Conservation (phyloP, 1,140 invertebrate genomes). For the Acyrthosiphon pisum region DNA sequence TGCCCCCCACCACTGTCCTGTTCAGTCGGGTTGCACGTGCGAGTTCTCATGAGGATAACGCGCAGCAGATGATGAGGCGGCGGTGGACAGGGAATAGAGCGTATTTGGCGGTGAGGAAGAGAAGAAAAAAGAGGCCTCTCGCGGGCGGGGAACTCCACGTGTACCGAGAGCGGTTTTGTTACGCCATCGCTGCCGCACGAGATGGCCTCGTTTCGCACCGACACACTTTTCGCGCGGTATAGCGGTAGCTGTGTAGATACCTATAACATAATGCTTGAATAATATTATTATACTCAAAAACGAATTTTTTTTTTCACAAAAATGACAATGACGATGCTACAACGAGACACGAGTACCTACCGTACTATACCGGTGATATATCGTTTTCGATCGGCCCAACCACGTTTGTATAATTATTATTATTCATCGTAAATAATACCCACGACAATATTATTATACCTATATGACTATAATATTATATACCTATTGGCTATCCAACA, state of each 20-base stretch:
- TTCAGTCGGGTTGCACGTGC: background rate
- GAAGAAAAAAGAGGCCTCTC: background rate
- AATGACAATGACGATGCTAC: too few species aligned
- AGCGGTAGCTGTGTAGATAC: background rate
- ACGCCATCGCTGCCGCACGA: slow-evolving; percentile 25
- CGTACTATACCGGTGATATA: background rate
- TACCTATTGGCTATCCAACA: background rate
- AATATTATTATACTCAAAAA: too few species aligned
- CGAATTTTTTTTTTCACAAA: too few species aligned
- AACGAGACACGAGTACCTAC: background rate
- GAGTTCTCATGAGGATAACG: background rate
- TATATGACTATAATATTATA: too few species aligned
- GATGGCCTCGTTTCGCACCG: slow-evolving; percentile 38
- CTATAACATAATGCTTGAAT: background rate
- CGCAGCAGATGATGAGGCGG: too few species aligned
- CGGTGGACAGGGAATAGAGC: background rate
- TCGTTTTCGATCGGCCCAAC: background rate
- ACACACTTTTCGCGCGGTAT: slow-evolving; percentile 5
- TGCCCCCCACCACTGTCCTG: background rate
- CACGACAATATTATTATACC: background rate
- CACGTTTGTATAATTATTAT: background rate
- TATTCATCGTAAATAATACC: background rate
- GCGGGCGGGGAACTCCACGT: background rate
- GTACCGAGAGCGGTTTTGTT: slow-evolving; percentile 16
- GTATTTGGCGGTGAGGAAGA: background rate